Percentiles rank a stretch among this genome's conserved stretches.
phyloP scores from a whole-genome alignment of 2,113 vertebrate genomes.

The Columbina picui region DNA sequence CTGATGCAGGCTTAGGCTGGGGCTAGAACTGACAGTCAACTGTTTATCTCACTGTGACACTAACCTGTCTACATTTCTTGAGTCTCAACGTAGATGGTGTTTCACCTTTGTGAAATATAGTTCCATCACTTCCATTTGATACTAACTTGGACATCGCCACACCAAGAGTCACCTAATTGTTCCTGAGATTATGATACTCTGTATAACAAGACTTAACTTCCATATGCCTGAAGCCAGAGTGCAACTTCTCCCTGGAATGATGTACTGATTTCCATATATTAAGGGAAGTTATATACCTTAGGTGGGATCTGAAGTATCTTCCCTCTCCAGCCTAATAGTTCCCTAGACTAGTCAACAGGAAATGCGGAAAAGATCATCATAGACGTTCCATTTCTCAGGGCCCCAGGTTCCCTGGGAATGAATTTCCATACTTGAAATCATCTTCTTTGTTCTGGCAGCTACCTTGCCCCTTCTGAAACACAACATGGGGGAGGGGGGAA shows the following conservation, averaged over 20 bases:
- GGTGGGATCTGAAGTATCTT: not conserved
- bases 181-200: rapidly evolving
- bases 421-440: not conserved
- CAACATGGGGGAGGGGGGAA: not conserved
- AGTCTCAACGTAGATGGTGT: not conserved
- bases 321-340: not conserved
- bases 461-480: not conserved
- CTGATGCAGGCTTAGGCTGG: not conserved
- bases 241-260: not conserved
- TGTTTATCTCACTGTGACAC: rapidly evolving
- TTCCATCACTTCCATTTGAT: not conserved
- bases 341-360: not conserved
- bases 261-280: not conserved
- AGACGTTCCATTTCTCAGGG: not conserved
- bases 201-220: not conserved
- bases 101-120: not conserved
- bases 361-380: not conserved
- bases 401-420: not conserved
- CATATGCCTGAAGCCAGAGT: not conserved
- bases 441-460: not conserved
- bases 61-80: not conserved
- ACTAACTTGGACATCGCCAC: not conserved
- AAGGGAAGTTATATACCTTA: not conserved
- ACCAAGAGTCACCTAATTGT: rapidly evolving
- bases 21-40: not conserved